phyloP scores from a whole-genome alignment of 2,113 vertebrate species.

The Arizona elegans region DNA sequence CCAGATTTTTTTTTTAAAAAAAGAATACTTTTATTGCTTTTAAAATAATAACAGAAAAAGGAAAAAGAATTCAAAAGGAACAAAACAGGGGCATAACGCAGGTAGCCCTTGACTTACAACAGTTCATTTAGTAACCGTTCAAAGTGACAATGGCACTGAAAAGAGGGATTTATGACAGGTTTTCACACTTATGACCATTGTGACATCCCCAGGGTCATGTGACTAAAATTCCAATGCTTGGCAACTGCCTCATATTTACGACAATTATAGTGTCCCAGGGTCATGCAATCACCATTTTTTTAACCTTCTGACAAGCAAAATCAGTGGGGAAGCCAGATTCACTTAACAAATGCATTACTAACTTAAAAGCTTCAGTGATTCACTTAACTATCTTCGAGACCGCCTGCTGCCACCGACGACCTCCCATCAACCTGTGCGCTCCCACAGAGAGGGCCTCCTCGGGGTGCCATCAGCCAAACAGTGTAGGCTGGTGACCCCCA shows the following conservation, averaged over 20 bases:
- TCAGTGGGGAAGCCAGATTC: not conserved
- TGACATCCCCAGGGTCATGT: too few species aligned
- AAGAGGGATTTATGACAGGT: too few species aligned
- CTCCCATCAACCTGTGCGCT: too few species aligned
- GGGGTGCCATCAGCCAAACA: too few species aligned
- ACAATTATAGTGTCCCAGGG: not conserved
- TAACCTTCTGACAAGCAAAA: not conserved
- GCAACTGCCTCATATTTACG: not conserved
- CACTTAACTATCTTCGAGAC: too few species aligned
- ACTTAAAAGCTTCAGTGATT: not conserved
- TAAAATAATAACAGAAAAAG: not conserved
- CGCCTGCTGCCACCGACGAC: too few species aligned
- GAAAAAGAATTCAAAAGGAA: not conserved
- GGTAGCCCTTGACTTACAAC: not conserved
- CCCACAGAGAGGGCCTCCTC: too few species aligned
- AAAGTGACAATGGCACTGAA: too few species aligned
- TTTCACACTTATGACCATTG: too few species aligned
- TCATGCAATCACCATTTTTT: not conserved
- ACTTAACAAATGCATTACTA: not conserved
- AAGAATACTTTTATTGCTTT: not conserved
- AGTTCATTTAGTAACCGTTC: not conserved
- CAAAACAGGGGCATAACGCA: not conserved
- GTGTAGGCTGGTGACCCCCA: too few species aligned
- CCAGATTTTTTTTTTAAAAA: too few species aligned
- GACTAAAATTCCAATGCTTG: not conserved